These are phyloP conservation scores for Troides aeacus DNA, from an alignment of 2,888 invertebrate genomes.

Conservation along the genomic window DNA sequence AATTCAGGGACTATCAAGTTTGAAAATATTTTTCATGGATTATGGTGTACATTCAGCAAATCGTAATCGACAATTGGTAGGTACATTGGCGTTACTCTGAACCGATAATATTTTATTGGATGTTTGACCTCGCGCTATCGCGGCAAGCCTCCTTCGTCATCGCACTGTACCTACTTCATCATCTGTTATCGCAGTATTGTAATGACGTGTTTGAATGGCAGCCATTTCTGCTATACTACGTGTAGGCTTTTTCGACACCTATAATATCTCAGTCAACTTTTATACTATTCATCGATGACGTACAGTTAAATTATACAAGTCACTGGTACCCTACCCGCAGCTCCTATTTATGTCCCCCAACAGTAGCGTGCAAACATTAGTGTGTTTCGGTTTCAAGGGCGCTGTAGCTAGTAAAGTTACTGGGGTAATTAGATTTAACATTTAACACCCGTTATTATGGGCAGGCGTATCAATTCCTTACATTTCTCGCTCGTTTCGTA, in stretches of 20 bases:
- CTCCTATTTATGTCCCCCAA: too few relatives aligned
- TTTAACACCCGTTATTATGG: too few relatives aligned
- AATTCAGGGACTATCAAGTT: background rate
- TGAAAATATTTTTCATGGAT: background rate
- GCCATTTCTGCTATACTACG: conserved; percentile 25
- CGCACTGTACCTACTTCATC: conserved; percentile 46
- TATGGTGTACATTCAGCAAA: conserved; percentile 11
- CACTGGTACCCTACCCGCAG: too few relatives aligned
- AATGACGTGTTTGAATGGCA: conserved; percentile 40
- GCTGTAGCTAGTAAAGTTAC: too few relatives aligned
- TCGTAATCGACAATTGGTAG: conserved; percentile 42
- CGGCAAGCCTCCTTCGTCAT: conserved; percentile 68
- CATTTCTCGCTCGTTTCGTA: too few relatives aligned
- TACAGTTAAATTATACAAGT: too few relatives aligned
- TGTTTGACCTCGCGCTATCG: conserved; percentile 71
- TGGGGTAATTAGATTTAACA: too few relatives aligned
- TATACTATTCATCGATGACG: too few relatives aligned
- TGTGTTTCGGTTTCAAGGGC: too few relatives aligned
- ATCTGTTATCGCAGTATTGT: conserved; percentile 53
- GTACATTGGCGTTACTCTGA: conserved; percentile 49
- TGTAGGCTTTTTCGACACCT: background rate
- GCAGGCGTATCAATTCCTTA: too few relatives aligned
- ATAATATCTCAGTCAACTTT: background rate
- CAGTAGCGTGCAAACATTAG: too few relatives aligned
- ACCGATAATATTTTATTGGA: conserved; percentile 52